phyloP scores from a whole-genome alignment of 2,797 vertebrate genomes.

The Peromyscus eremicus region DNA sequence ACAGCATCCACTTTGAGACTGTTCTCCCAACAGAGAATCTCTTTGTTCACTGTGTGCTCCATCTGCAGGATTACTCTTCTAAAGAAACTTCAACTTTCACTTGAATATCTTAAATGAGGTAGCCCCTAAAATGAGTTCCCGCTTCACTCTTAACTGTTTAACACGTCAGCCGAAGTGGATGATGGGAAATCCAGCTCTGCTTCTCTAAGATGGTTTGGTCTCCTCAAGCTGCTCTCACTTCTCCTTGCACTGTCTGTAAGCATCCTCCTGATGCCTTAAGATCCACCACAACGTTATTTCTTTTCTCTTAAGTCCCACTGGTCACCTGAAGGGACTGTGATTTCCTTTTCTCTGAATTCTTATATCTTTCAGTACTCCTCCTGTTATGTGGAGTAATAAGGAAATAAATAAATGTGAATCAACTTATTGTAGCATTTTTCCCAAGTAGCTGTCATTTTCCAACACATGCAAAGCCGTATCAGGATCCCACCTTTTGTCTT shows the following conservation, averaged over 20 bases:
- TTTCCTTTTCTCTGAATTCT: conserved; percentile 11
- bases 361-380: not conserved
- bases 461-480: not conserved
- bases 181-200: not conserved
- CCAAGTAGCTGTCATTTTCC: conserved; percentile 33
- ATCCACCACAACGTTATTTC: not conserved
- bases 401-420: conserved; percentile 53
- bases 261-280: not conserved
- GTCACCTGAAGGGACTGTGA: conserved; percentile 34
- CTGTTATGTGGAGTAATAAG: not conserved
- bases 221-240: not conserved
- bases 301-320: not conserved
- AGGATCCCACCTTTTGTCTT: conserved; percentile 34
- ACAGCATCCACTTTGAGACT: not conserved
- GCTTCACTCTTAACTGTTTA: not conserved
- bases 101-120: conserved; percentile 28
- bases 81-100: conserved; percentile 11
- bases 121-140: not conserved
- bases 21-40: not conserved
- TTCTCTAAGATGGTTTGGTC: not conserved
- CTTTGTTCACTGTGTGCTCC: not conserved
- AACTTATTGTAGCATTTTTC: conserved; percentile 19
- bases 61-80: not conserved
- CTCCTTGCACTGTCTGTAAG: not conserved
- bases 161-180: not conserved